These are phyloP conservation scores for Cheilosia variabilis DNA, from an alignment of 2,888 invertebrate species.

Conservation along the genomic window DNA sequence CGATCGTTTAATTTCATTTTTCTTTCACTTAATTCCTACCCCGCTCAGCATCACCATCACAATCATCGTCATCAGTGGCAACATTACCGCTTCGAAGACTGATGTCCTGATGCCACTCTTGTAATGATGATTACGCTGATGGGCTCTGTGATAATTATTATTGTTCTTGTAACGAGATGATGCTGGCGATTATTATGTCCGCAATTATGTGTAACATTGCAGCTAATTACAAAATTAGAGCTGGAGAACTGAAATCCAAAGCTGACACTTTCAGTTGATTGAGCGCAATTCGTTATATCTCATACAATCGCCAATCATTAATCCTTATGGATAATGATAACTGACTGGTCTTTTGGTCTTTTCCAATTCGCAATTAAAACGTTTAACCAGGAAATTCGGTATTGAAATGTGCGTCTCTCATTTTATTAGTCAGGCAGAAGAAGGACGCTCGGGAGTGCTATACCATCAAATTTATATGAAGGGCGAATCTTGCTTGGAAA, in stretches of 20 bases:
- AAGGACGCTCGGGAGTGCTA: too few relatives aligned
- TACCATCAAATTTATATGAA: too few relatives aligned
- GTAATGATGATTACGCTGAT: conserved; percentile 19
- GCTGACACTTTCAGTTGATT: background rate
- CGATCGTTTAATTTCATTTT: conserved; percentile 42
- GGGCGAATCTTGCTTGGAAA: too few relatives aligned
- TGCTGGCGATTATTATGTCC: conserved; percentile 25
- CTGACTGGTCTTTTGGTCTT: background rate
- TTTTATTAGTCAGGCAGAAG: too few relatives aligned
- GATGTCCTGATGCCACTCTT: conserved; percentile 22
- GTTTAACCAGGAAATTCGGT: too few relatives aligned
- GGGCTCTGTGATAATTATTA: conserved; percentile 38
- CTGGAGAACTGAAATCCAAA: background rate
- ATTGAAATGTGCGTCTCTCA: too few relatives aligned
- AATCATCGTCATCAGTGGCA: background rate
- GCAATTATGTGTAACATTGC: conserved; percentile 28
- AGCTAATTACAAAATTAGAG: conserved; percentile 44
- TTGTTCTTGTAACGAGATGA: conserved; percentile 15
- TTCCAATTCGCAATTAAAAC: background rate
- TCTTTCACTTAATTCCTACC: conserved; percentile 20
- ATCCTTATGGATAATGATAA: conserved; percentile 16
- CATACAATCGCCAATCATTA: conserved; percentile 33
- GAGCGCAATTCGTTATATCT: background rate
- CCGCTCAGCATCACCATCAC: conserved; percentile 9
- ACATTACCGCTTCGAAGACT: conserved; percentile 32